Base-by-base conservation (phyloP, 2,113 vertebrate genomes). In the Hippocampus guttulatus region DNA sequence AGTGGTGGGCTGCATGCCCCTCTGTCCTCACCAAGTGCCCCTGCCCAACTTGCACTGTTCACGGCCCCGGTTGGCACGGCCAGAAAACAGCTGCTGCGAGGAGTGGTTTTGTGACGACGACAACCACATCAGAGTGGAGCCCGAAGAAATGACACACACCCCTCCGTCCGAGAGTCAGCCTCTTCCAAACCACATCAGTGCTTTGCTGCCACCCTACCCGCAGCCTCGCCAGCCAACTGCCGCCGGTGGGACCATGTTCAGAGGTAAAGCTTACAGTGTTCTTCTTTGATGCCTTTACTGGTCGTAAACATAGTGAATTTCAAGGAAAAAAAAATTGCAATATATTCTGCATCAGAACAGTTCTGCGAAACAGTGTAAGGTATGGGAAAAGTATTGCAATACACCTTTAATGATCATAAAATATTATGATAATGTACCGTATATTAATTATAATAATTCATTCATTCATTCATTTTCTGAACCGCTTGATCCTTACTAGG, bases 1-100 rank as follows among this genome's bases (percentile, higher is more conserved):
- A 0, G 90, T 93, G 78, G 91, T 93, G 85, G 92, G 92, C 73
- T 93, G 92, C 81, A 89, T 92, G 89, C 88, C 92, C 14, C 84
- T 93, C 51, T 93, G 92, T 43, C 91, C 90, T 0, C 86, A 87
- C n/a, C 83, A 82, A 18, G 41, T 92, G 52, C 84, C 87, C 8
- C 81, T 92, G 66, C 91, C 91, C 0, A 20, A 52, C 75, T 74
- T 74, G 83, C 88, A 62, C 69, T 93, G 92, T 64, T 8, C 72
- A 33, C 80, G 73, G 16, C 89, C 90, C 3, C 84, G 79, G 10
- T 79, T 93, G 75, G 74, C 70, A 47, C 77, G 55, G 23, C 75
- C 80, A 0, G 58, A 83, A 3, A 87, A 87, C 0, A 74, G 79
- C 75, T 93, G 92, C 87, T 93, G 92, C 0, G 85, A 92, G 74